A percentile compares a stretch with the other conserved stretches of the same genome.
Evolutionary conservation across 1,140 invertebrate species (phyloP).

Genomic region (Drosophila ercepeae): DNA sequence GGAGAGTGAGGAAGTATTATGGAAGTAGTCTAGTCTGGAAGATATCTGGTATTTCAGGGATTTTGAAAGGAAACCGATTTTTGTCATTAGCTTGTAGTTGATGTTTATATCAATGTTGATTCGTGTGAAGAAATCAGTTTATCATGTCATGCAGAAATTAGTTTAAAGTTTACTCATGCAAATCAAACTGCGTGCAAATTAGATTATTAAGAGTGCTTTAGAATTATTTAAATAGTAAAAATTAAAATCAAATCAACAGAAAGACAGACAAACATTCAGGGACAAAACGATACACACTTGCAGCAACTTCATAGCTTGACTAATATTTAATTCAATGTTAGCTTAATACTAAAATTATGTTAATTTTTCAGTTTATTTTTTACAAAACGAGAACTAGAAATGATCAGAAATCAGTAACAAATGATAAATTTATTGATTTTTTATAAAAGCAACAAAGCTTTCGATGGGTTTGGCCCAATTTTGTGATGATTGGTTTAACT

Average conservation of each 20-base stretch:
- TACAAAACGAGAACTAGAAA: slow-evolving; percentile 35
- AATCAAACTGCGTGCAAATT: slow-evolving; percentile 40
- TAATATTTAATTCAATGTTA: slow-evolving; percentile 77
- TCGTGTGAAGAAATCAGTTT: slow-evolving; percentile 7
- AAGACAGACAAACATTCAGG: slow-evolving; percentile 45
- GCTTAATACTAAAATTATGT: slow-evolving; percentile 67
- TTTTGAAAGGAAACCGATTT: slow-evolving; percentile 76
- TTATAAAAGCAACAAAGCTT: slow-evolving; percentile 60
- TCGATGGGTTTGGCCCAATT: slow-evolving; percentile 10
- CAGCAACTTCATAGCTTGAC: slow-evolving; percentile 84
- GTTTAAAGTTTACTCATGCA: slow-evolving; percentile 14
- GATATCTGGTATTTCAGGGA: slow-evolving; percentile 52
- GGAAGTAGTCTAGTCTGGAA: slow-evolving; percentile 27
- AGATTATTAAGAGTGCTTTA: background rate
- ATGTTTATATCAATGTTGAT: slow-evolving; percentile 14
- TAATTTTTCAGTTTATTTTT: slow-evolving; percentile 12
- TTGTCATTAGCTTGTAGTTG: slow-evolving; percentile 45
- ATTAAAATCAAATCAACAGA: slow-evolving; percentile 13
- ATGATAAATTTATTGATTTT: slow-evolving; percentile 36
- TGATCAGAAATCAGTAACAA: slow-evolving; percentile 33
- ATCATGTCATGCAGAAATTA: slow-evolving; percentile 40
- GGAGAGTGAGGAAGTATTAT: slow-evolving; percentile 45
- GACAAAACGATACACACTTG: slow-evolving; percentile 72
- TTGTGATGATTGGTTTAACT: slow-evolving; percentile 25
- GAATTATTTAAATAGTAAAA: background rate